Conservation (phyloP, 2,797 vertebrate genomes). For the Fringilla coelebs region DNA sequence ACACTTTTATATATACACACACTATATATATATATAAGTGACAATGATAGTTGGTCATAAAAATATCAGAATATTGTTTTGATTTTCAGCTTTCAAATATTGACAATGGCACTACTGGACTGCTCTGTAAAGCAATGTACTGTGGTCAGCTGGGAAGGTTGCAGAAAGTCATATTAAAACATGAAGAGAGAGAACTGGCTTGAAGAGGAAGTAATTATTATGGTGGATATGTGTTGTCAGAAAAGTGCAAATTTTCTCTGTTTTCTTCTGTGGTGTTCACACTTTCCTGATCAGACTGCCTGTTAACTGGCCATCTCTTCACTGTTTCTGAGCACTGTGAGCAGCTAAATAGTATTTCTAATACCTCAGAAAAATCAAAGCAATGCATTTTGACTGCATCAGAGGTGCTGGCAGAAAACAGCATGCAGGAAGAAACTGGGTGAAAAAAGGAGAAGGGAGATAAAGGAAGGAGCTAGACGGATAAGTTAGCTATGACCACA, state of each 20-base stretch:
- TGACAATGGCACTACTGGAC: not conserved
- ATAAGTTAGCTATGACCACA: not conserved
- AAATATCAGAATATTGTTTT: not conserved
- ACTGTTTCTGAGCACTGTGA: not conserved
- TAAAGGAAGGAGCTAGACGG: not conserved
- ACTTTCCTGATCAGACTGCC: not conserved
- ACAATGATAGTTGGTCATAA: rapidly evolving
- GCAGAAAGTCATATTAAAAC: not conserved
- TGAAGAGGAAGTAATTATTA: not conserved
- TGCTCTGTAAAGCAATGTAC: not conserved
- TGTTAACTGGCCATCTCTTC: not conserved
- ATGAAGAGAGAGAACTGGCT: not conserved
- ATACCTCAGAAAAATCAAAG: constrained; percentile 1
- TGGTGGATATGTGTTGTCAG: not conserved
- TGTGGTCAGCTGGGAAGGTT: not conserved
- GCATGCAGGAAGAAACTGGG: not conserved
- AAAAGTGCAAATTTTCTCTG: not conserved
- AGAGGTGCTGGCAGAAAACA: not conserved
- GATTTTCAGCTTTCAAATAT: not conserved
- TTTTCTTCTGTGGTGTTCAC: not conserved
- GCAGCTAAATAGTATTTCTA: not conserved
- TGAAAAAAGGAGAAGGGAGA: not conserved
- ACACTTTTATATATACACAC: too few species aligned
- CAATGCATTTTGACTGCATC: not conserved
- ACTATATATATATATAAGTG: too few species aligned